Evolutionary conservation across 2,888 invertebrate species (phyloP), one percentile per base, ranked within the genome.

Genomic region (Ferrisia virgata): DNA sequence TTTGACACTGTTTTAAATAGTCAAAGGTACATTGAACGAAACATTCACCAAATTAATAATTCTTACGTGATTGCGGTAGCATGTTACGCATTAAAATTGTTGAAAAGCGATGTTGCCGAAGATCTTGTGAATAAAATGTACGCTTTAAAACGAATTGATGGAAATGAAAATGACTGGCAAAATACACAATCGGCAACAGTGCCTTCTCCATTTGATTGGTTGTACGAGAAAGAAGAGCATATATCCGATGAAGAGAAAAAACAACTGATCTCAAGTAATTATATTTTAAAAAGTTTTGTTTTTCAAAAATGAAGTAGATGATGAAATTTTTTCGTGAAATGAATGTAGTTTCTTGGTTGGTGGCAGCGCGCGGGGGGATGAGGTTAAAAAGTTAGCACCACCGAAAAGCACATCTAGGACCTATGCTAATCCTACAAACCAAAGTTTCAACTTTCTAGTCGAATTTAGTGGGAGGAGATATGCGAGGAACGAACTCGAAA

Each of bases 151-250:
- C 92, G 92, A 0, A 92, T 92, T 0, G 92, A 92, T 87, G 92
- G 92, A 87, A 92, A 92, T 0, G 93, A 93, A 86, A 93, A 93
- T 85, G 92, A 92, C 0, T 93, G 93, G 93, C 92, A 92, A 3
- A 88, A 89, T 43, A 18, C 80, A 22, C 69, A 79, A 31, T 80
- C 79, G 2, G 36, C 84, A 18, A 53, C 69, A 11, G 39, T 84
- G 1, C 86, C 88, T 88, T 6, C 89, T 91, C 1, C 92, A 92
- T 85, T 92, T 92, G 1, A 92, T 92, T 13, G 92, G 92, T 87
- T 92, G 92, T 88, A 92, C 1, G 89, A 92, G 40, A 87, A 87
- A 84, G 87, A 69, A 6, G 39, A 78, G n/a, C 76, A 36, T 13
- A 28, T 79, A 47, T 58, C 83, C n/a, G 76, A 86, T 33, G 85